Evolutionary conservation across 1,140 invertebrate species (phyloP), one percentile per base, ranked within the genome.

Genomic region (Drosophila lacertosa): DNA sequence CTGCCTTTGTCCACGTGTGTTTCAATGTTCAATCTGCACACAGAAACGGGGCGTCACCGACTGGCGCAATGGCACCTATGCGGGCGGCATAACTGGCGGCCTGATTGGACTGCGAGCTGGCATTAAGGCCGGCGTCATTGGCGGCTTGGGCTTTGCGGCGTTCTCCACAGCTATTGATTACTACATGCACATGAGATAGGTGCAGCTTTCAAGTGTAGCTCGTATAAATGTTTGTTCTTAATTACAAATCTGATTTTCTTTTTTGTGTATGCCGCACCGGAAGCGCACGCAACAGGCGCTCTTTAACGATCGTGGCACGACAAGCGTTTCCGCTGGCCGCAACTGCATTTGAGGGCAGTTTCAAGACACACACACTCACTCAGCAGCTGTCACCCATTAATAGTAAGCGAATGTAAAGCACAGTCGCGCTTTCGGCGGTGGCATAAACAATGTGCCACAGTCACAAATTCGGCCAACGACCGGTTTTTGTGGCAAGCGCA

Each of bases 141-240:
- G 98, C 45, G 98, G 98, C 35, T 95, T 96, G 45, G 98, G 98
- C 26, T 99, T 99, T 94, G 98, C 98, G 63, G 96, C 96, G 50
- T 99, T 99, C 92, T 99, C 98, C 35, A 97, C 97, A 33, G 94
- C 94, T 0, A 99, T 99, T 80, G 98, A 99, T 90, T 98, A 98
- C 92, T 99, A 98, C 88, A 96, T 98, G 95, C 95, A 89, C 58
- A 72, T 73, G 62, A 89, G 90, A 89, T 89, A 91, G 64, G 33
- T 35, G 33, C 44, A 35, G 6, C 53, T 13, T 47, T 10, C 22
- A 44, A 5, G 24, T 66, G 13, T 69, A 72, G 37, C 44, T 64
- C 40, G 47, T 74, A 82, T 84, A 88, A 74, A 75, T 78, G 58
- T 72, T 82, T 68, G 54, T 84, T 80, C 65, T 63, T 81, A 66